Percentiles rank a stretch among this genome's conserved stretches.
Evolutionary conservation across 2,888 invertebrate genomes (phyloP).

Genomic region (Esperia sulphurella): DNA sequence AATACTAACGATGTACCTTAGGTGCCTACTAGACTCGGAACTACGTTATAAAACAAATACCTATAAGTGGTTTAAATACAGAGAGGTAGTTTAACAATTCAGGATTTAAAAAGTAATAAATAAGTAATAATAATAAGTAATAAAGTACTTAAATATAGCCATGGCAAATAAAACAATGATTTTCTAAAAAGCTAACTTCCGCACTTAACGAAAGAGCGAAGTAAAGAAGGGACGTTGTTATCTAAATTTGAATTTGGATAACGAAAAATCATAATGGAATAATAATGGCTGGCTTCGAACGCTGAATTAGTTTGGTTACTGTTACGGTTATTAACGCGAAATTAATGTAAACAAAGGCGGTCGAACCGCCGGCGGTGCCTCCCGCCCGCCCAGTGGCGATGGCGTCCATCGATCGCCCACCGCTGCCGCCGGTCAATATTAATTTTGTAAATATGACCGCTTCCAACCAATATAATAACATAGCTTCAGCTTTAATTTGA

Average conservation of each 20-base stretch:
- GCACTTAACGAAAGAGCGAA: not conserved
- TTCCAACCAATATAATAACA: not conserved
- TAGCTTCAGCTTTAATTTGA: too few relatives aligned
- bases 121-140: too few relatives aligned
- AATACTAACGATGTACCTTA: too few relatives aligned
- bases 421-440: not conserved
- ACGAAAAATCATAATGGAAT: slow-evolving; percentile 1
- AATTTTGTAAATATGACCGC: not conserved
- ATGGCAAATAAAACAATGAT: too few relatives aligned
- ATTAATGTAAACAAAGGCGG: slow-evolving; percentile 3
- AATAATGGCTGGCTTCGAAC: slow-evolving; percentile 1
- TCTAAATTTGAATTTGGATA: not conserved
- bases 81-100: too few relatives aligned
- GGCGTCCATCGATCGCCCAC: not conserved
- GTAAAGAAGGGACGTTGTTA: not conserved
- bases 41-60: too few relatives aligned
- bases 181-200: too few relatives aligned
- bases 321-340: slow-evolving; percentile 2
- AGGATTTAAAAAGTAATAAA: too few relatives aligned
- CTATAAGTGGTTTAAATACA: too few relatives aligned
- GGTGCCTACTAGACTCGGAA: too few relatives aligned
- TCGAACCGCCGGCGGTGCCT: not conserved
- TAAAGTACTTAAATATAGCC: too few relatives aligned
- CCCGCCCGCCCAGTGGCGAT: not conserved
- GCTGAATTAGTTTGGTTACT: slow-evolving; percentile 2